phyloP scores from a whole-genome alignment of 2,113 vertebrate species.

The Dolichotis patagonum region DNA sequence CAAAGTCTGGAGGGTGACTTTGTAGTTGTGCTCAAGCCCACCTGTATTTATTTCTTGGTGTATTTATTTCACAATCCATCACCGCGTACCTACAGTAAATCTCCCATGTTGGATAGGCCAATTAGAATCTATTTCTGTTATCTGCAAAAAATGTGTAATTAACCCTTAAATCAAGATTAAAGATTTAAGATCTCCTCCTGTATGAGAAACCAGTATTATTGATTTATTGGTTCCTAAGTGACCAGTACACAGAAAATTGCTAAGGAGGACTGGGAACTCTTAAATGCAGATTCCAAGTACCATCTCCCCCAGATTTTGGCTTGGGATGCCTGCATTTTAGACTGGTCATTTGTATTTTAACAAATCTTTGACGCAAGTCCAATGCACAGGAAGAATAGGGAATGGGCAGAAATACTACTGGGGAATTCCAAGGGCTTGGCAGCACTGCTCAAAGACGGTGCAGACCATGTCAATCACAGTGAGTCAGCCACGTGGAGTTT shows the following conservation, averaged over 20 bases:
- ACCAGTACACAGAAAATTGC: not conserved
- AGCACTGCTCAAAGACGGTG: not conserved
- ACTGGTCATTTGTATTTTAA: not conserved
- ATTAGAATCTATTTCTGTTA: conserved; percentile 5
- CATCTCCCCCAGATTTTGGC: not conserved
- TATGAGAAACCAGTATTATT: not conserved
- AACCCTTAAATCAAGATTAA: not conserved
- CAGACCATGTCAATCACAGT: not conserved
- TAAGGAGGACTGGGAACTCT: not conserved
- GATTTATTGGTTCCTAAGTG: not conserved
- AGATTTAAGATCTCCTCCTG: not conserved
- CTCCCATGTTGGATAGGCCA: not conserved
- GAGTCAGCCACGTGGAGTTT: not conserved
- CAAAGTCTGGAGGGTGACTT: not conserved
- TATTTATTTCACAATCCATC: conserved; percentile 37
- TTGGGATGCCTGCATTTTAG: not conserved
- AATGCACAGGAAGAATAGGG: not conserved
- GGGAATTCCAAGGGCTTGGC: not conserved
- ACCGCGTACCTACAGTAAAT: not conserved
- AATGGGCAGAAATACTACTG: not conserved
- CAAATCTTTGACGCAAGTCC: not conserved
- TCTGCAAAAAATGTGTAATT: not conserved
- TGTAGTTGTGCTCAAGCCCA: not conserved
- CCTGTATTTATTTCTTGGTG: not conserved
- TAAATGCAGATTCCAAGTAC: not conserved